Conservation (phyloP, 2,113 vertebrate genomes). For the Eulacestoma nigropectus region DNA sequence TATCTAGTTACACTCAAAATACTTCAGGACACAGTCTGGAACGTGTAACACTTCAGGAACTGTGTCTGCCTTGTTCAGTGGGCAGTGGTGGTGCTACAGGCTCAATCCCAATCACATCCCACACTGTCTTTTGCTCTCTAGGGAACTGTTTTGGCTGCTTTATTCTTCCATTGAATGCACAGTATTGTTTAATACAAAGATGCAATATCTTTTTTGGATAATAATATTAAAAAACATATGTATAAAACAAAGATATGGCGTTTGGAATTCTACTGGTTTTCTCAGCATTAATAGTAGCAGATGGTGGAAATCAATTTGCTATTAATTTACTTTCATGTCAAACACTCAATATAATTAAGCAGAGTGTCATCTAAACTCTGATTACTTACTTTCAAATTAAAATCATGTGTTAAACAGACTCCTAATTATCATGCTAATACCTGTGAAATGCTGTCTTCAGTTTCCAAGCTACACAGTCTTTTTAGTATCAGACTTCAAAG, state of each 20-base stretch:
- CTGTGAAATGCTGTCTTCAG: conserved; percentile 26
- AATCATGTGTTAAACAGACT: conserved; percentile 14
- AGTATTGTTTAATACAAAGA: not conserved
- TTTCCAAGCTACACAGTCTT: not conserved
- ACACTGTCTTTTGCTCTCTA: not conserved
- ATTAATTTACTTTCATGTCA: conserved; percentile 60
- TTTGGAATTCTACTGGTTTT: not conserved
- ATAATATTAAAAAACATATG: not conserved
- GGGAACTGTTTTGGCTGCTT: not conserved
- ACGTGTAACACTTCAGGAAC: accelerated
- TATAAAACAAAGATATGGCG: not conserved
- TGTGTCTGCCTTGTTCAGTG: not conserved
- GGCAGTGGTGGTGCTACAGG: not conserved
- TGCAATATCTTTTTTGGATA: not conserved
- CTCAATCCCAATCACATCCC: not conserved
- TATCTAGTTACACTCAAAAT: not conserved
- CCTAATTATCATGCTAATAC: conserved; percentile 51
- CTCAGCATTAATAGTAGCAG: not conserved
- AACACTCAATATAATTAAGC: conserved; percentile 56
- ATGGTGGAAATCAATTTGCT: conserved; percentile 49
- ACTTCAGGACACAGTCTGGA: not conserved
- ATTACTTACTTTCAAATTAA: conserved; percentile 58
- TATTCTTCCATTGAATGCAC: not conserved
- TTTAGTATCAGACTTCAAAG: conserved; percentile 42
- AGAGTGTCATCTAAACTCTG: conserved; percentile 58